A percentile compares a stretch with the other conserved stretches of the same genome.
Evolutionary conservation across 2,888 invertebrate species (phyloP).

Genomic region (Atrina japonica): DNA sequence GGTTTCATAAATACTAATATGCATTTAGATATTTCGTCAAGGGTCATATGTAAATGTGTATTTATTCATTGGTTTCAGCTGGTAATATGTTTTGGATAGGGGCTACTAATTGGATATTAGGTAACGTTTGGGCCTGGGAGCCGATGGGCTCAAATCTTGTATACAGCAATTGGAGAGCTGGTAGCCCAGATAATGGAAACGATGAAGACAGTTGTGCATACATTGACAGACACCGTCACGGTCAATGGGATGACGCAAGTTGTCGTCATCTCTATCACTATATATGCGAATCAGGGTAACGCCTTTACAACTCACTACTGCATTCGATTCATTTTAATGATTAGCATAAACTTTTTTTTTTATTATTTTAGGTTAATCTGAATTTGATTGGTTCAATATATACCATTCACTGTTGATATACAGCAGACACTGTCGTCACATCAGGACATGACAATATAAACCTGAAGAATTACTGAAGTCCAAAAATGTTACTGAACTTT

Average conservation of each 20-base stretch:
- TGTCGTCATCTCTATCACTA: not conserved
- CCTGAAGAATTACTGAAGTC: no score
- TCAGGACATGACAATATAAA: no score
- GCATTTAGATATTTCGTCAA: no score
- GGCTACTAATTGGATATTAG: conserved; percentile 1
- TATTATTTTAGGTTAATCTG: no score
- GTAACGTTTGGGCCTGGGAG: not conserved
- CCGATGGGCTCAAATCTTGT: not conserved
- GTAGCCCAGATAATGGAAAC: conserved; percentile 1
- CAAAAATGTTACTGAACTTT: no score
- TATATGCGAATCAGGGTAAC: conserved; percentile 8
- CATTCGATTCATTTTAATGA: no score
- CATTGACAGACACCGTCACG: conserved; percentile 1
- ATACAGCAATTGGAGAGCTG: conserved; percentile 1
- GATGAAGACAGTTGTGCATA: not conserved
- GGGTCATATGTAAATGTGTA: not conserved
- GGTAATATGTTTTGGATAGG: conserved; percentile 1
- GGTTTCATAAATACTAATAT: no score
- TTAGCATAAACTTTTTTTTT: no score
- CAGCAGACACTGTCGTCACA: no score
- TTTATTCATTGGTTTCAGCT: not conserved
- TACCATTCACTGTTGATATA: no score
- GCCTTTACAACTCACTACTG: no score
- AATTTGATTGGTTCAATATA: no score
- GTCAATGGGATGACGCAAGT: not conserved